These are phyloP conservation scores for Pelobates cultripes DNA, from an alignment of 2,797 vertebrate species.

Conservation along the genomic window DNA sequence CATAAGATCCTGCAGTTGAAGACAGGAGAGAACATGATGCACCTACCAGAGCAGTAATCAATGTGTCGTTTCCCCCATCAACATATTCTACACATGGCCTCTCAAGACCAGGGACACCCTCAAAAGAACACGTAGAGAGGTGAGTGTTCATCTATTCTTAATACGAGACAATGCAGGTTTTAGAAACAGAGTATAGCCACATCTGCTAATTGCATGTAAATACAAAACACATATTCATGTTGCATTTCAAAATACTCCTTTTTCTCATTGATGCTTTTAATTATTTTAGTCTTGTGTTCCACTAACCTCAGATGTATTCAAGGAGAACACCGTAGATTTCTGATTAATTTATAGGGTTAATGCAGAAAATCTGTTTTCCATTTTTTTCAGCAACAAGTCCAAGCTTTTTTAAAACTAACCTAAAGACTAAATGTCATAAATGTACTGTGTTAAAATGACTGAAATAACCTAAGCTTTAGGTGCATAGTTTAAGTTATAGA, in stretches of 20 bases:
- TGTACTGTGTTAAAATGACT: too few species aligned
- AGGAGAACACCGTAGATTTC: neutral
- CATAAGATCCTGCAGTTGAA: slow-evolving; percentile 62
- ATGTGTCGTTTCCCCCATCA: slow-evolving; percentile 41
- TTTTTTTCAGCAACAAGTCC: slow-evolving; percentile 37
- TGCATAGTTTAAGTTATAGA: too few species aligned
- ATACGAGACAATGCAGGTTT: neutral
- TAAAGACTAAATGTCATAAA: too few species aligned
- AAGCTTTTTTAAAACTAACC: too few species aligned
- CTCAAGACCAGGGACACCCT: slow-evolving; percentile 51
- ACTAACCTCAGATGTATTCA: neutral
- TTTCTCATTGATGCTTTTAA: neutral
- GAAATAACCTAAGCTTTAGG: too few species aligned
- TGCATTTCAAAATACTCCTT: neutral
- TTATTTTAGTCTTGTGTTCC: neutral
- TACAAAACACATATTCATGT: neutral
- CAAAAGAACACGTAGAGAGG: slow-evolving; percentile 56
- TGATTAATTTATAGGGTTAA: slow-evolving; percentile 19
- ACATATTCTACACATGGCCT: slow-evolving; percentile 50
- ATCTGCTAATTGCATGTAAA: neutral
- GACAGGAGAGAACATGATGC: slow-evolving; percentile 56
- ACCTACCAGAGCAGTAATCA: slow-evolving; percentile 52
- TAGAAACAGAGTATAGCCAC: neutral
- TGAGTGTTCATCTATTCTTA: slow-evolving; percentile 56
- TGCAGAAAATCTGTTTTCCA: slow-evolving; percentile 6